Base-by-base conservation (phyloP, 2,888 invertebrate species). In the Acleris literana region DNA sequence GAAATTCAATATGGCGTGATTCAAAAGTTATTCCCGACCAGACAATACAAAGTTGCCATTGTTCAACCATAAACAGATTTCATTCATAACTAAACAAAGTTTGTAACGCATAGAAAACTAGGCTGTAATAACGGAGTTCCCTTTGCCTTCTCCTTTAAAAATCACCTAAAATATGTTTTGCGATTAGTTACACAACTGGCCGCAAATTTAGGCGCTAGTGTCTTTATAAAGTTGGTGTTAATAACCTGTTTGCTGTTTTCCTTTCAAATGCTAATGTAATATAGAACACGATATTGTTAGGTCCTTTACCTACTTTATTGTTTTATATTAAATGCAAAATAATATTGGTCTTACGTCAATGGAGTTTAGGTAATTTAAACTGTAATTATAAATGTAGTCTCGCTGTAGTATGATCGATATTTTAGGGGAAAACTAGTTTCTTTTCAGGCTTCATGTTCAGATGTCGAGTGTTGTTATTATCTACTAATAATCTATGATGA, bases 231-330 rank as follows among this genome's bases (percentile, higher is more conserved):
- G 44, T 6, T 29, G 43, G 43, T 56, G 57, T 57, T 46, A 57
- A 57, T 55, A 57, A 57, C 57, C 20, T 33, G 49, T 46, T 60
- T 49, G 51, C 22, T 55, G 55, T 18, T 55, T 55, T 44, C 46
- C 46, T 65, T 65, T 65, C 49, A 65, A 65, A 65, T 65, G 65
- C 60, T 44, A 65, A 66, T 66, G 29, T 44, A 65, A 66, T 66
- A 20, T 57, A 66, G 61, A 62, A 66, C 52, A 46, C 46, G 66
- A 66, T 57, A 52, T 57, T 62, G 61, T 16, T 17, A 18, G 62
- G 62, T 66, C 61, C 62, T 62, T 66, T 53, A 57, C 61, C 61
- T 25, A 22, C 22, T 56, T 51, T 33, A 60, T 65, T 56, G 29
- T 56, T 49, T 48, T 25, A 25, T 17, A 57, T 57, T 57, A 13